Evolutionary conservation across 1,140 invertebrate species (phyloP).

Genomic region (Fragariocoptes setiger): DNA sequence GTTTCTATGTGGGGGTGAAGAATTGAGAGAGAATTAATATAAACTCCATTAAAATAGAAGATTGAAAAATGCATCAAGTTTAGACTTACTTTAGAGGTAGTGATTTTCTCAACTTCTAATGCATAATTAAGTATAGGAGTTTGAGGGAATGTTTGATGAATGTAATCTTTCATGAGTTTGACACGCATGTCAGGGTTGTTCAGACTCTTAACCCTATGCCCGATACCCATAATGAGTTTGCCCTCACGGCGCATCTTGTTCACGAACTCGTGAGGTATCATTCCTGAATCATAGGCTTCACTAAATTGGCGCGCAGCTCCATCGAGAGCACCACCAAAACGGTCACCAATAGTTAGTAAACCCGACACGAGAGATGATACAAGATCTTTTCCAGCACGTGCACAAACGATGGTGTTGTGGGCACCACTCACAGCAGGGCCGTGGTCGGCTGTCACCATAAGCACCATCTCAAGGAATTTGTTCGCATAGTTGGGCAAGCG

Average conservation of each 20-base stretch:
- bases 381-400: constrained; percentile 89
- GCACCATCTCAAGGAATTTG: constrained; percentile 95
- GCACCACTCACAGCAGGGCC: constrained; percentile 94
- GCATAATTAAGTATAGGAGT: constrained; percentile 79
- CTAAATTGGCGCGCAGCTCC: constrained; percentile 81
- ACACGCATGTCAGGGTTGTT: constrained; percentile 96
- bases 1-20: constrained; percentile 29
- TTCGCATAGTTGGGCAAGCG: constrained; percentile 69
- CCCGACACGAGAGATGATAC: constrained; percentile 85
- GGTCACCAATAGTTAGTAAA: constrained; percentile 83
- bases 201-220: constrained; percentile 87
- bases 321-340: constrained; percentile 92
- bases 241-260: constrained; percentile 88
- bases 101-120: constrained; percentile 90
- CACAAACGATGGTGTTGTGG: constrained; percentile 97
- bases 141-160: constrained; percentile 61
- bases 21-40: background rate
- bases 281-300: constrained; percentile 65
- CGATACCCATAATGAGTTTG: constrained; percentile 94
- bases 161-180: constrained; percentile 82
- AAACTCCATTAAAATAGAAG: constrained; percentile 5
- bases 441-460: constrained; percentile 97
- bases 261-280: constrained; percentile 93
- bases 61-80: background rate
- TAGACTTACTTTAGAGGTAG: constrained; percentile 47